Percentiles rank a stretch among this genome's conserved stretches.
These are phyloP conservation scores for Hofmannophila pseudospretella DNA, from an alignment of 2,888 invertebrate genomes.

Conservation along the genomic window DNA sequence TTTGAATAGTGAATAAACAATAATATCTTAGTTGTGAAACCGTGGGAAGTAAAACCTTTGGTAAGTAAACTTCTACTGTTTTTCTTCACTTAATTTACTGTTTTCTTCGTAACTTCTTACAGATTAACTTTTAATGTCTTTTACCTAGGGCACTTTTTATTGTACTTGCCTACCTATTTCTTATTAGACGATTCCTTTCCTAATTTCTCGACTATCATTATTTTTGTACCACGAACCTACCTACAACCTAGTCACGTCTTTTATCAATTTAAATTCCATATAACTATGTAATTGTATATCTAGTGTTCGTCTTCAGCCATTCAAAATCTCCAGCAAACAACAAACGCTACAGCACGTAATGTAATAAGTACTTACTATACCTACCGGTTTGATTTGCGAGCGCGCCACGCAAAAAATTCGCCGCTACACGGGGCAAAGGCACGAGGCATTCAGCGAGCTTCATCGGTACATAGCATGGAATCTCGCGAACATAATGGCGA, in stretches of 20 bases:
- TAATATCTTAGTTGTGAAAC: slow-evolving; percentile 40
- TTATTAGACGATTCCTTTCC: no score
- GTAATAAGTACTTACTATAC: slow-evolving; percentile 13
- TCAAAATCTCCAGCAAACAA: neutral
- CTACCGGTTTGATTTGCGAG: slow-evolving; percentile 69
- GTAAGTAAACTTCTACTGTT: slow-evolving; percentile 37
- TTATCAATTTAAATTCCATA: neutral
- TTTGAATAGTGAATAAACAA: slow-evolving; percentile 31
- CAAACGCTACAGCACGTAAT: slow-evolving; percentile 7
- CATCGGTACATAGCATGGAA: slow-evolving; percentile 45
- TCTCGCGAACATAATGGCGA: slow-evolving; percentile 65
- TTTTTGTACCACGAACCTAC: neutral
- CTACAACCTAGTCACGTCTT: neutral
- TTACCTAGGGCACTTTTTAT: no score
- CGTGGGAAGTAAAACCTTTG: slow-evolving; percentile 51
- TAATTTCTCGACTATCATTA: no score
- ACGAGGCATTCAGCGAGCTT: slow-evolving; percentile 29
- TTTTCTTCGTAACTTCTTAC: neutral
- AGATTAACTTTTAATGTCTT: neutral
- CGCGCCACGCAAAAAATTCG: slow-evolving; percentile 66
- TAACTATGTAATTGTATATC: neutral
- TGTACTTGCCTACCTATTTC: no score
- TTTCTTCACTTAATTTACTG: slow-evolving; percentile 16
- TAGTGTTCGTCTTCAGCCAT: neutral
- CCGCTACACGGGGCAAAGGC: slow-evolving; percentile 51